phyloP scores from a whole-genome alignment of 2,113 vertebrate genomes.

The Varanus komodoensis region DNA sequence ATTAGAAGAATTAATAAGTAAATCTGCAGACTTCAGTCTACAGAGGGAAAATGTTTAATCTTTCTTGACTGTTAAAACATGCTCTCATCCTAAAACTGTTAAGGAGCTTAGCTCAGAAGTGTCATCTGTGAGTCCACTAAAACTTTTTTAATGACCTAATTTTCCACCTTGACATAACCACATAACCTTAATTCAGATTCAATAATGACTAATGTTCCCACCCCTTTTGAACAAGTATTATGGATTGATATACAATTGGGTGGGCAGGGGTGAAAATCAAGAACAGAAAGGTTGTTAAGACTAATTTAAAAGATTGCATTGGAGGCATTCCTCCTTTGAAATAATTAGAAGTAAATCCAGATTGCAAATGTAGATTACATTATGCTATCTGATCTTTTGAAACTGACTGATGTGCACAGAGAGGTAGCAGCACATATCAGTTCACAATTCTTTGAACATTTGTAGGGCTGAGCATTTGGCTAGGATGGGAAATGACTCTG shows the following conservation, averaged over 20 bases:
- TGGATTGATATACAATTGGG: not conserved
- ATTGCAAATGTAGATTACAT: not conserved
- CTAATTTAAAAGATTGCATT: not conserved
- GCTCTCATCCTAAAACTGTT: conserved; percentile 33
- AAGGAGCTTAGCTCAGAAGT: conserved; percentile 60
- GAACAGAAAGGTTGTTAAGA: not conserved
- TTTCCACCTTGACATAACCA: conserved; percentile 29
- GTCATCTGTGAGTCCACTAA: conserved; percentile 42
- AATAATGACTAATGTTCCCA: not conserved
- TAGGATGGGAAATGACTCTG: too few relatives aligned
- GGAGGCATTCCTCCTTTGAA: not conserved
- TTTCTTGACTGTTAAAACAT: conserved; percentile 49
- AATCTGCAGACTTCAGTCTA: conserved; percentile 47
- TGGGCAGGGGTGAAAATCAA: not conserved
- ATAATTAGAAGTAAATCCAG: not conserved
- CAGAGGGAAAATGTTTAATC: conserved; percentile 54
- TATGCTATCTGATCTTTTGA: too few relatives aligned
- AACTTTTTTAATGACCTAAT: conserved; percentile 43
- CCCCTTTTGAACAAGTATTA: not conserved
- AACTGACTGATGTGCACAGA: not conserved
- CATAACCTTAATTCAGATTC: conserved; percentile 28
- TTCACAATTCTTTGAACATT: too few relatives aligned
- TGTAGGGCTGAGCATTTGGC: too few relatives aligned
- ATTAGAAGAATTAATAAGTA: conserved; percentile 56
- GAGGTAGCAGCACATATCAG: not conserved